phyloP scores from a whole-genome alignment of 2,113 vertebrate species.

The Leptobrachium leishanense region DNA sequence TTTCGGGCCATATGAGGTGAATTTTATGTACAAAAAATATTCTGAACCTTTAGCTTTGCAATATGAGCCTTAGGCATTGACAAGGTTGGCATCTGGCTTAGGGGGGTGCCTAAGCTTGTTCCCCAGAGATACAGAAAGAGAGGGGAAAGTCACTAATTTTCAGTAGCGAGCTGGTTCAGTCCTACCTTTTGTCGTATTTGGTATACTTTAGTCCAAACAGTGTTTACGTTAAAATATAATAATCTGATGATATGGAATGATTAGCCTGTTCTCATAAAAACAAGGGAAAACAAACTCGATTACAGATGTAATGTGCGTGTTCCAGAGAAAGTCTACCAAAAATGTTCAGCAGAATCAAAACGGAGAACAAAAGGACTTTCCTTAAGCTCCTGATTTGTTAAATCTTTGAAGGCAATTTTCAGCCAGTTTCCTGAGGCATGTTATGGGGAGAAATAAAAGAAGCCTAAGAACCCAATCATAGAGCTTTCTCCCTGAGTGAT shows the following conservation, averaged over 20 bases:
- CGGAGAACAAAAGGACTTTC: slow-evolving; percentile 12
- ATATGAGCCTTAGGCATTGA: slow-evolving; percentile 47
- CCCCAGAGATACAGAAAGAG: slow-evolving; percentile 23
- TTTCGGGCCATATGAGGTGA: slow-evolving; percentile 26
- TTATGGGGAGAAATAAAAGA: slow-evolving; percentile 29
- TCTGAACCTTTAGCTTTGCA: slow-evolving; percentile 43
- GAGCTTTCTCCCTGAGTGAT: background rate
- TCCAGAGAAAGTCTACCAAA: background rate
- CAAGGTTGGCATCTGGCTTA: slow-evolving; percentile 44
- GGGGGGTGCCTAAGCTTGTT: slow-evolving; percentile 37
- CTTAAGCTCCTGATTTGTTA: background rate
- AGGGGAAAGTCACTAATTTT: slow-evolving; percentile 20
- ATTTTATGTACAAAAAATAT: slow-evolving; percentile 41
- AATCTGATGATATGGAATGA: background rate
- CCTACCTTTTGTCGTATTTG: slow-evolving; percentile 19
- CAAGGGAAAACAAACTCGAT: background rate
- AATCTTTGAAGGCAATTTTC: slow-evolving; percentile 21
- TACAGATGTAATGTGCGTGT: background rate
- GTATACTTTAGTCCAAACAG: background rate
- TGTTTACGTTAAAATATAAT: background rate
- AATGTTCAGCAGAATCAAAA: background rate
- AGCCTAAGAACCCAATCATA: slow-evolving; percentile 4
- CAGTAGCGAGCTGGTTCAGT: background rate
- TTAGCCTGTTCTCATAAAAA: background rate
- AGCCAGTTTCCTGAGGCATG: slow-evolving; percentile 27